These are phyloP conservation scores for Kuschelorhynchus macadamiae DNA, from an alignment of 2,888 invertebrate species.

Conservation along the genomic window DNA sequence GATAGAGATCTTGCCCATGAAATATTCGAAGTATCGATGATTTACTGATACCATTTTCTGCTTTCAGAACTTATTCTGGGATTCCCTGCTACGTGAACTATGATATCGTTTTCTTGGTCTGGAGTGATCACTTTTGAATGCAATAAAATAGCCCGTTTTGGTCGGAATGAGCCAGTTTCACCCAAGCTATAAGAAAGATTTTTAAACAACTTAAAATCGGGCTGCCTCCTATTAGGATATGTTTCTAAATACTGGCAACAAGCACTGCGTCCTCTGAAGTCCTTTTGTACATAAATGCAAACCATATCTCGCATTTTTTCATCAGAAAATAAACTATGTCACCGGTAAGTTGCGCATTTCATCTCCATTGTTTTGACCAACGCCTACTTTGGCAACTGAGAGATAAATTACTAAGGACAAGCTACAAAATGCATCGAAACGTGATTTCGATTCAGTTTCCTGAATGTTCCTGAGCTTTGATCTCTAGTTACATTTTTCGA, in stretches of 20 bases:
- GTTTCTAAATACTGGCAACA: neutral
- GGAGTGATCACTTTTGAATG: neutral
- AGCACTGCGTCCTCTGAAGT: neutral
- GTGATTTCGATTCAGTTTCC: no score
- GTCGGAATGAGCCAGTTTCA: neutral
- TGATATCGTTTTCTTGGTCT: neutral
- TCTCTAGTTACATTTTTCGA: no score
- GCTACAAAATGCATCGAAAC: no score
- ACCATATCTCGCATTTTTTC: no score
- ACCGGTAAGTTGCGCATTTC: no score
- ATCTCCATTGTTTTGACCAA: no score
- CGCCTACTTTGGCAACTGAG: no score
- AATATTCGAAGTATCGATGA: neutral
- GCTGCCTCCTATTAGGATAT: neutral
- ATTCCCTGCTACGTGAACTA: conserved; percentile 1
- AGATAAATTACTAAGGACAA: no score
- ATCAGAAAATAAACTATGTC: no score
- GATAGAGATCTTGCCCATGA: conserved; percentile 6
- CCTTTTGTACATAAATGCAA: no score
- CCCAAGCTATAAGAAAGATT: neutral
- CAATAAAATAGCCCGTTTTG: neutral
- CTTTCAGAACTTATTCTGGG: neutral
- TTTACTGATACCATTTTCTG: neutral
- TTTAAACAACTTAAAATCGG: neutral
- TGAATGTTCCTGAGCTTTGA: no score